A percentile compares a stretch with the other conserved stretches of the same genome.
These are phyloP conservation scores for Chamaetylas fuelleborni DNA, from an alignment of 2,113 vertebrate species.

Conservation along the genomic window DNA sequence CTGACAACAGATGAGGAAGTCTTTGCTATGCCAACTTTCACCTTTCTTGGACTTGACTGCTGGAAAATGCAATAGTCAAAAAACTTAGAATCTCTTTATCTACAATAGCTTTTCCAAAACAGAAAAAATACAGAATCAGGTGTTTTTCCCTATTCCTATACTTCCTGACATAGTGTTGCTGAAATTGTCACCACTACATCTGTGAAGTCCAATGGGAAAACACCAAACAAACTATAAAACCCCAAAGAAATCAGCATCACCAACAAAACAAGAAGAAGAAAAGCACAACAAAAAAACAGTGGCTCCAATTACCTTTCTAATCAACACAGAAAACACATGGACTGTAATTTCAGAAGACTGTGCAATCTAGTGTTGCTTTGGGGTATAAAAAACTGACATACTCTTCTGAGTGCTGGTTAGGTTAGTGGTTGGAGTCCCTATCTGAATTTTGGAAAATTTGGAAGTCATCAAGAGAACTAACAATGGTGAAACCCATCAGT, in stretches of 20 bases:
- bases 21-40: not conserved
- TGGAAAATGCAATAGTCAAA: not conserved
- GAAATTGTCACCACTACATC: not conserved
- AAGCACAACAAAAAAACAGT: not conserved
- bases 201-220: not conserved
- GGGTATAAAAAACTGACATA: not conserved
- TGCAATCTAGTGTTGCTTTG: not conserved
- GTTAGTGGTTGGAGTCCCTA: accelerated
- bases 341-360: not conserved
- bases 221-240: not conserved
- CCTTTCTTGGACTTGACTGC: not conserved
- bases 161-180: not conserved
- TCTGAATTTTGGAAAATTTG: not conserved
- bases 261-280: not conserved
- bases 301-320: not conserved
- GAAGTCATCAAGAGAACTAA: not conserved
- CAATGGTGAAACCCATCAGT: not conserved
- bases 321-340: not conserved
- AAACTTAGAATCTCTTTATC: not conserved
- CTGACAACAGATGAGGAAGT: not conserved
- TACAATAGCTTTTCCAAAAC: not conserved
- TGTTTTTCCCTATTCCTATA: not conserved
- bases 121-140: not conserved
- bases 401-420: not conserved
- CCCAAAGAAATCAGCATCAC: not conserved